A percentile compares a stretch with the other conserved stretches of the same genome.
Conservation (phyloP, 2,888 invertebrate species). For the Endotricha flammealis region DNA sequence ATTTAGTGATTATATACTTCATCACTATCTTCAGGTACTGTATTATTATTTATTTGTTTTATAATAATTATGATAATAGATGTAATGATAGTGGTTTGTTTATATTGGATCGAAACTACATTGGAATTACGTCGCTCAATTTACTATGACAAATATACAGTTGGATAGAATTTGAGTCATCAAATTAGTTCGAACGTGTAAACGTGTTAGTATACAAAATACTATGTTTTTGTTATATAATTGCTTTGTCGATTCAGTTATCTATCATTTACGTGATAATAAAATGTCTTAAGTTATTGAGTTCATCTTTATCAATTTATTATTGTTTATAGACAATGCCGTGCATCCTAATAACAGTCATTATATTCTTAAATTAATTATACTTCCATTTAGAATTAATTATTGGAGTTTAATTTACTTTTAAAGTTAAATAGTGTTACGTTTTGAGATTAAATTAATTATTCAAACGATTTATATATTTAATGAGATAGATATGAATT, state of each 20-base stretch:
- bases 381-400: no score
- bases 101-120: conserved; percentile 14
- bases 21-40: conserved; percentile 3
- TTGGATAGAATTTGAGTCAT: conserved; percentile 40
- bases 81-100: conserved; percentile 63
- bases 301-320: conserved; percentile 11
- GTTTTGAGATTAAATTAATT: no score
- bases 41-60: not conserved
- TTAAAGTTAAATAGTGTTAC: no score
- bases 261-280: conserved; percentile 29
- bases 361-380: no score
- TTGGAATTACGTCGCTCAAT: not conserved
- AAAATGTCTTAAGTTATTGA: conserved; percentile 20
- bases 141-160: conserved; percentile 17
- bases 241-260: conserved; percentile 37
- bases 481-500: no score
- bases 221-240: conserved; percentile 3
- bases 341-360: no score
- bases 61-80: conserved; percentile 28
- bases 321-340: not conserved
- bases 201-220: not conserved
- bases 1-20: conserved; percentile 9
- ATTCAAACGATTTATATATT: no score
- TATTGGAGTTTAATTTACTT: no score
- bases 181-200: conserved; percentile 8